phyloP scores from a whole-genome alignment of 1,140 invertebrate species.

The Galleria mellonella region DNA sequence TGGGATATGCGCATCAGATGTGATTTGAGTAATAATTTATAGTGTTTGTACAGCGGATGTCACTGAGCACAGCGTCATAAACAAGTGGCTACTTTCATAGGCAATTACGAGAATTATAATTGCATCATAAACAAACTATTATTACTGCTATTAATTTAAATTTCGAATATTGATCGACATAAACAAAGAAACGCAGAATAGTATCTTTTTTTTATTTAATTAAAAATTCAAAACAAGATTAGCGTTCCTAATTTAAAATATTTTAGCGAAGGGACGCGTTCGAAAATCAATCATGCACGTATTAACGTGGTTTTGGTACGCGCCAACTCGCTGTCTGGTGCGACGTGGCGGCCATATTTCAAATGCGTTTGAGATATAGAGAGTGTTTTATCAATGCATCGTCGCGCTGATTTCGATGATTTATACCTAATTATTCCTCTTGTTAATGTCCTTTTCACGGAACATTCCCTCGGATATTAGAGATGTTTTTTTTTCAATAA shows the following conservation, averaged over 20 bases:
- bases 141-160: slow-evolving; percentile 9
- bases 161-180: slow-evolving; percentile 8
- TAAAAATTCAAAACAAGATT: not conserved
- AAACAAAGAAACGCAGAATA: not conserved
- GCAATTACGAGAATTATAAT: slow-evolving; percentile 34
- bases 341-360: slow-evolving; percentile 63
- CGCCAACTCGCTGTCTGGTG: slow-evolving; percentile 56
- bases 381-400: slow-evolving; percentile 70
- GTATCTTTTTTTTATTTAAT: not conserved
- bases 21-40: slow-evolving; percentile 72
- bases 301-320: slow-evolving; percentile 51
- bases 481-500: slow-evolving; percentile 50
- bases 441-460: slow-evolving; percentile 66
- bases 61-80: slow-evolving; percentile 41
- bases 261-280: slow-evolving; percentile 6
- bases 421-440: slow-evolving; percentile 69
- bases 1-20: slow-evolving; percentile 63
- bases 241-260: not conserved
- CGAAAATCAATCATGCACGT: slow-evolving; percentile 60
- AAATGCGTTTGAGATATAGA: slow-evolving; percentile 62
- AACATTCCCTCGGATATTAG: slow-evolving; percentile 44
- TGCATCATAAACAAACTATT: slow-evolving; percentile 27
- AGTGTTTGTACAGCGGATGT: slow-evolving; percentile 58
- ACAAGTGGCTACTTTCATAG: slow-evolving; percentile 39
- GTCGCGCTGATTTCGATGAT: slow-evolving; percentile 67